Evolutionary conservation across 2,888 invertebrate species (phyloP).

Genomic region (Taphrorychus bicolor): DNA sequence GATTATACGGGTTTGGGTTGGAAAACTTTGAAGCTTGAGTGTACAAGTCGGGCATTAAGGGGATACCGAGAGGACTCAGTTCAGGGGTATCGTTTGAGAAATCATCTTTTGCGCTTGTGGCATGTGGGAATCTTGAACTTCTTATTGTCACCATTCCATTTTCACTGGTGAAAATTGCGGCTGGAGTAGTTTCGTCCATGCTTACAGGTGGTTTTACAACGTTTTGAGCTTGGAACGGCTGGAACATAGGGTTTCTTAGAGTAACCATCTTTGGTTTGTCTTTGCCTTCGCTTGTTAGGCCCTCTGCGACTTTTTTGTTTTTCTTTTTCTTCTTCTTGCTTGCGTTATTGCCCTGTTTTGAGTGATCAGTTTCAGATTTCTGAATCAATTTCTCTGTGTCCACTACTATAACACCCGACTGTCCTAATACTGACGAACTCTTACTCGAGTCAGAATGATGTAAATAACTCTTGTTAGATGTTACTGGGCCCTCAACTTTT

Average conservation of each 20-base stretch:
- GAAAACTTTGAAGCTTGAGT: constrained; percentile 41
- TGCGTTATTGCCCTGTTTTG: constrained; percentile 21
- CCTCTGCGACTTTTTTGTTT: constrained; percentile 56
- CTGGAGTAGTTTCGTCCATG: constrained; percentile 63
- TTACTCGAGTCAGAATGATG: constrained; percentile 44
- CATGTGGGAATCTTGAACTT: constrained; percentile 70
- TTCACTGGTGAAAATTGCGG: constrained; percentile 73
- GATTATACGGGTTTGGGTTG: constrained; percentile 19
- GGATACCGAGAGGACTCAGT: too few relatives aligned
- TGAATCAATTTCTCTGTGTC: constrained; percentile 67
- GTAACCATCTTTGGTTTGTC: constrained; percentile 69
- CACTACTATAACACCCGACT: constrained; percentile 68
- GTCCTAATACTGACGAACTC: constrained; percentile 52
- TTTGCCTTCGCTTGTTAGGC: constrained; percentile 48
- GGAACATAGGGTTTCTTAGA: constrained; percentile 80
- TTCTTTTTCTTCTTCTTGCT: constrained; percentile 59
- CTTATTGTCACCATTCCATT: constrained; percentile 86
- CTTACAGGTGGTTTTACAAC: constrained; percentile 55
- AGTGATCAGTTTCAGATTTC: constrained; percentile 42
- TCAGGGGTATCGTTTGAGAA: too few relatives aligned
- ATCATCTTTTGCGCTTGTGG: too few relatives aligned
- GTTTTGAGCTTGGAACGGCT: constrained; percentile 61
- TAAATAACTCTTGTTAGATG: constrained; percentile 51
- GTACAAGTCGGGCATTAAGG: constrained; percentile 38
- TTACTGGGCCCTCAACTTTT: constrained; percentile 60